Conservation (phyloP, 1,140 invertebrate species). For the Hirudo medicinalis region DNA sequence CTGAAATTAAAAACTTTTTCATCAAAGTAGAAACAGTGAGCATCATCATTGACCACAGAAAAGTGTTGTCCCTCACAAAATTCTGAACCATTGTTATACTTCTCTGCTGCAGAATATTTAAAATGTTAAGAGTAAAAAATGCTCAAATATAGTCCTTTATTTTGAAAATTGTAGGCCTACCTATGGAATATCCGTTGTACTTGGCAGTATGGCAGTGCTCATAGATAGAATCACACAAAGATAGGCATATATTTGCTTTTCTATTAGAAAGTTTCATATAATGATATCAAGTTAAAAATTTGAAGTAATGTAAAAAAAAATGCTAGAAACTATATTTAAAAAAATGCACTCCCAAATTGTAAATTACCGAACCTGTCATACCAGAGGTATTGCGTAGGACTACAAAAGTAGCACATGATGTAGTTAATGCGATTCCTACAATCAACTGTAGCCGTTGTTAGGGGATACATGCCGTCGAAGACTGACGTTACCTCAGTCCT, state of each 20-base stretch:
- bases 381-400: conserved; percentile 39
- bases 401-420: conserved; percentile 43
- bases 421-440: conserved; percentile 40
- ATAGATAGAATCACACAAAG: conserved; percentile 36
- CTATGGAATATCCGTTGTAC: conserved; percentile 33
- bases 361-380: conserved; percentile 32
- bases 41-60: conserved; percentile 32
- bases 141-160: not conserved
- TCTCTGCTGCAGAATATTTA: conserved; percentile 27
- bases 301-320: no score
- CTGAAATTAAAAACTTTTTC: conserved; percentile 33
- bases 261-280: conserved; percentile 26
- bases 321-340: conserved; percentile 8
- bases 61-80: conserved; percentile 41
- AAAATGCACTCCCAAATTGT: not conserved
- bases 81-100: conserved; percentile 32
- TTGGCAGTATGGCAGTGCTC: conserved; percentile 34
- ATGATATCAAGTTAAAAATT: not conserved
- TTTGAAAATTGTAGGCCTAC: conserved; percentile 27
- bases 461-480: conserved; percentile 37
- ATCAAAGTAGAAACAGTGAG: conserved; percentile 40
- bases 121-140: conserved; percentile 1
- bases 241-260: conserved; percentile 35
- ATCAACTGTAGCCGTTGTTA: conserved; percentile 31
- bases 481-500: conserved; percentile 43